Conservation (phyloP, 1,140 invertebrate species). For the Heliothis subflexa region DNA sequence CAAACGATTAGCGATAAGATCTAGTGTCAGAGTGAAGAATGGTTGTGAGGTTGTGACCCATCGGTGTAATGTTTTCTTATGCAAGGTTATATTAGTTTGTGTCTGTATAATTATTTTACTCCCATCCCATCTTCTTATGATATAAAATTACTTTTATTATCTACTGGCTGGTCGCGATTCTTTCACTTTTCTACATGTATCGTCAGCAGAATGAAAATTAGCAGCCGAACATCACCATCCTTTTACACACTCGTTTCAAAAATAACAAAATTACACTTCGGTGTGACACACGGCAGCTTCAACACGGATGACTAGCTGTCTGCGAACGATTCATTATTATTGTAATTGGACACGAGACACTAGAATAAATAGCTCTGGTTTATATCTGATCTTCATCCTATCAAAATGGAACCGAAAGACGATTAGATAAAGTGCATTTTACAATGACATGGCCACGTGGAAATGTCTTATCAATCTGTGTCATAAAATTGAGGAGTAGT, state of each 20-base stretch:
- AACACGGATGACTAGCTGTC: slow-evolving; percentile 49
- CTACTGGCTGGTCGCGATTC: too few species aligned
- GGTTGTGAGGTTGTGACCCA: background rate
- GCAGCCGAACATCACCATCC: background rate
- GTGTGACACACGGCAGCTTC: slow-evolving; percentile 35
- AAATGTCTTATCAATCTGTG: slow-evolving; percentile 44
- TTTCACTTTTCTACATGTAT: too few species aligned
- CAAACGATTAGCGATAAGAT: slow-evolving; percentile 42
- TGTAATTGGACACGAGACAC: slow-evolving; percentile 61
- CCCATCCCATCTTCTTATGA: too few species aligned
- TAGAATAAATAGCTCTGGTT: slow-evolving; percentile 59
- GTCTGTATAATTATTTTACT: background rate
- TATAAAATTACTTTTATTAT: too few species aligned
- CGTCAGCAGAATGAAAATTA: background rate
- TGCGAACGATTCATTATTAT: slow-evolving; percentile 59
- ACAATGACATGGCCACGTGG: background rate
- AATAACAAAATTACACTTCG: slow-evolving; percentile 36
- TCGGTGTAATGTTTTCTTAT: slow-evolving; percentile 16
- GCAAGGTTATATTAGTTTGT: background rate
- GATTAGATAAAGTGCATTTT: slow-evolving; percentile 1
- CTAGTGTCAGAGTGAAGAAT: slow-evolving; percentile 30
- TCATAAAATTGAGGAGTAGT: slow-evolving; percentile 39
- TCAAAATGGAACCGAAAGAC: slow-evolving; percentile 17
- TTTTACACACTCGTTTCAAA: slow-evolving; percentile 11
- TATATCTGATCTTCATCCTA: slow-evolving; percentile 27